Evolutionary conservation across 2,888 invertebrate species (phyloP), one percentile per base, ranked within the genome.

Genomic region (Microctonus aethiopoides): DNA sequence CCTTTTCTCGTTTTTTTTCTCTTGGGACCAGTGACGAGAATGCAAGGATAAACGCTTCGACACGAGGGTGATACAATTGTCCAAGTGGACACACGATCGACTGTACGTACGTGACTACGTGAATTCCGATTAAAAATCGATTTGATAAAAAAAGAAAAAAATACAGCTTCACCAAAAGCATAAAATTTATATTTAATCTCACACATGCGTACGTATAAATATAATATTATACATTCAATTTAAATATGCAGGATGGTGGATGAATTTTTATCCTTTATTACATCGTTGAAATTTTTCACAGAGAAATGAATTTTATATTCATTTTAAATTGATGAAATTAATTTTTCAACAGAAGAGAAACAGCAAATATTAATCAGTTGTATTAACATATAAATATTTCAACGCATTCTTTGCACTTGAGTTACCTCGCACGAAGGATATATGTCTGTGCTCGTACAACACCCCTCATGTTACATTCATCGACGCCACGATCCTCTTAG

Each of bases 381-480:
- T n/a, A 39, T 39, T 39, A 3, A n/a, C 39, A 29, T n/a, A 20
- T 24, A n/a, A 13, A n/a, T n/a, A 13, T 56, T 16, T 9, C 4
- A 32, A 4, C n/a, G 32, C 13, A 56, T 11, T 29, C n/a, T 10
- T 32, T n/a, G n/a, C 3, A n/a, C 3, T 29, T 7, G 7, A 29
- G 29, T 29, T 29, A 29, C 29, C 7, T 7, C 29, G 7, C 7
- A n/a, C 5, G 29, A 7, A 7, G 7, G 7, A 29, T 29, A 29
- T 7, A 29, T 29, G 4, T 29, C 29, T 29, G 4, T 7, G 7
- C 41, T 24, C 11, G 20, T 22, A 24, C 22, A 4, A n/a, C 29
- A 29, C 11, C 59, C 29, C 74, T 76, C 75, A 77, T 77, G 77
- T 75, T 72, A 72, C 69, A 77, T 78, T 75, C 75, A 77, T 75